Conservation (phyloP, 1,140 invertebrate genomes). For the Chironomus striatipennis region DNA sequence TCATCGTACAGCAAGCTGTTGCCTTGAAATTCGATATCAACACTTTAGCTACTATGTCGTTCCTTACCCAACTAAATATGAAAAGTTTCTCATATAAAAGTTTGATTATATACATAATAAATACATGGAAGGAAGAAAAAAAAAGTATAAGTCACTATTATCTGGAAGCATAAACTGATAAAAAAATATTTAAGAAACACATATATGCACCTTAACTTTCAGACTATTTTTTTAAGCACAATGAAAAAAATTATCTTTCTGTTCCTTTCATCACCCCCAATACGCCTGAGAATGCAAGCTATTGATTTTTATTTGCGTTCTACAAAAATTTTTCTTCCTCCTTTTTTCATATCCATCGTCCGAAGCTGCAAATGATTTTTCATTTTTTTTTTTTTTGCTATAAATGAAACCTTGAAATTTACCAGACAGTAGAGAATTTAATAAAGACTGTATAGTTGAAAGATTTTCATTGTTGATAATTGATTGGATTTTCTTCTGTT, state of each 20-base stretch:
- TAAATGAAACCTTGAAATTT: constrained; percentile 1
- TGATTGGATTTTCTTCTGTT: too few relatives aligned
- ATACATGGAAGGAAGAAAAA: too few relatives aligned
- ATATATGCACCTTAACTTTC: neutral
- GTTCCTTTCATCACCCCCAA: neutral
- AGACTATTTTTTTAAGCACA: too few relatives aligned
- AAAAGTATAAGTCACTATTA: too few relatives aligned
- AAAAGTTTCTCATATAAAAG: too few relatives aligned
- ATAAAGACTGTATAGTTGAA: too few relatives aligned
- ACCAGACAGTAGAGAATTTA: neutral
- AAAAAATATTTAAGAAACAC: too few relatives aligned
- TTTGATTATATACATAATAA: too few relatives aligned
- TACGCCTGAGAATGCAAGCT: constrained; percentile 4
- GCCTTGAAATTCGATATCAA: neutral
- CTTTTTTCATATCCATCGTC: neutral
- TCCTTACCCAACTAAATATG: neutral
- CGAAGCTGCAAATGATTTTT: neutral
- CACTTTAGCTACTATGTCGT: neutral
- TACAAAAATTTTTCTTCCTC: too few relatives aligned
- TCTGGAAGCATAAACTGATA: too few relatives aligned
- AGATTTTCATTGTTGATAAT: too few relatives aligned
- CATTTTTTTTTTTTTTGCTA: neutral
- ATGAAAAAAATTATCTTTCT: too few relatives aligned
- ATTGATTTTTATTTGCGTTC: neutral
- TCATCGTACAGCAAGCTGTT: neutral